A percentile compares a stretch with the other conserved stretches of the same genome.
These are phyloP conservation scores for Agrochola lota DNA, from an alignment of 2,888 invertebrate genomes.

Conservation along the genomic window DNA sequence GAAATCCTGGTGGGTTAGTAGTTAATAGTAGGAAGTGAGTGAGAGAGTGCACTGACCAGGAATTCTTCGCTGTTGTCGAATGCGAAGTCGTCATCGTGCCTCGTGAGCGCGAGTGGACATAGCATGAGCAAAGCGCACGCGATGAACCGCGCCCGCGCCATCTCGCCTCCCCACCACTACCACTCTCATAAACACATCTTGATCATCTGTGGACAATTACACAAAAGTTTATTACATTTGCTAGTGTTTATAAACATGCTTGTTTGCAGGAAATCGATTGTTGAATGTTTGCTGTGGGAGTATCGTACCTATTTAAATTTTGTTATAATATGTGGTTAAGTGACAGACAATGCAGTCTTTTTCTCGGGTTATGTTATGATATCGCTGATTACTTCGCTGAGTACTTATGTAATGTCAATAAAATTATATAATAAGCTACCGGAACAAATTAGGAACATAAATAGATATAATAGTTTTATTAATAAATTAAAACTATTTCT, in stretches of 20 bases:
- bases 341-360: constrained; percentile 8
- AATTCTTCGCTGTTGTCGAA: constrained; percentile 88
- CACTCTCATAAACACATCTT: constrained; percentile 85
- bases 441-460: no score
- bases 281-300: background rate
- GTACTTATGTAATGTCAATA: no score
- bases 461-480: no score
- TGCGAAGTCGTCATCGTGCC: constrained; percentile 89
- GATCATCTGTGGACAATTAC: constrained; percentile 81
- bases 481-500: no score
- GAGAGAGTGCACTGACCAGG: constrained; percentile 77
- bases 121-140: constrained; percentile 84
- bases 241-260: constrained; percentile 25
- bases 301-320: background rate
- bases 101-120: constrained; percentile 85
- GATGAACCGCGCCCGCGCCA: constrained; percentile 81
- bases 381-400: no score
- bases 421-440: no score
- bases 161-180: constrained; percentile 70
- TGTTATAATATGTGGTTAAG: background rate
- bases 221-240: constrained; percentile 15
- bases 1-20: constrained; percentile 55
- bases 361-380: background rate
- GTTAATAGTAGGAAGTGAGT: constrained; percentile 43
- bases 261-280: constrained; percentile 11